phyloP scores from a whole-genome alignment of 2,797 vertebrate genomes.

The Anableps anableps region DNA sequence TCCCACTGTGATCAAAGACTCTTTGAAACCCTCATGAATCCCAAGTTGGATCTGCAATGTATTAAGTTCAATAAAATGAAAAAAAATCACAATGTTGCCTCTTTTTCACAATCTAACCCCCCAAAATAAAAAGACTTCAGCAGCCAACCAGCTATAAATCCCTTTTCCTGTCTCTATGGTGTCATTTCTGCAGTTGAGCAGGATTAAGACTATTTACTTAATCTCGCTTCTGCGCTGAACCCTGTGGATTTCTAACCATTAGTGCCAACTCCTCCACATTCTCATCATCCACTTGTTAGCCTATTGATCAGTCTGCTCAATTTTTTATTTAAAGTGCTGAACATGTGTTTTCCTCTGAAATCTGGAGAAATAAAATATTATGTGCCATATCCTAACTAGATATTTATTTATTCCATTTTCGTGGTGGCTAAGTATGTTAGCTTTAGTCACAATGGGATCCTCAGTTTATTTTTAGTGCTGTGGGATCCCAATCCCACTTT shows the following conservation, averaged over 20 bases:
- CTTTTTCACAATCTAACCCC: constrained; percentile 9
- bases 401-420: neutral
- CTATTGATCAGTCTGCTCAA: neutral
- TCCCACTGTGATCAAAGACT: constrained; percentile 63
- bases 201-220: constrained; percentile 1
- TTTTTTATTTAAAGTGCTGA: neutral
- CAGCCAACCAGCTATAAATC: neutral
- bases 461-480: neutral
- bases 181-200: neutral
- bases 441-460: neutral
- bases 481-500: too few species aligned
- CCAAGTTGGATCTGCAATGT: constrained; percentile 24
- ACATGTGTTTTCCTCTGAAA: neutral
- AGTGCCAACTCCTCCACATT: neutral
- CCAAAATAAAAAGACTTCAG: neutral
- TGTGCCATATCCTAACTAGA: neutral
- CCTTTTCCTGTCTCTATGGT: neutral
- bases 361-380: neutral
- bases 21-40: constrained; percentile 64
- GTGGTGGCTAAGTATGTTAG: neutral
- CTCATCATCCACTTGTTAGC: neutral
- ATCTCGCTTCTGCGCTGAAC: neutral
- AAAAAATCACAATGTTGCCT: neutral
- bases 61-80: neutral
- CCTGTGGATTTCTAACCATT: neutral